phyloP scores from a whole-genome alignment of 1,140 invertebrate genomes.

The Leptopilina clavipes region DNA sequence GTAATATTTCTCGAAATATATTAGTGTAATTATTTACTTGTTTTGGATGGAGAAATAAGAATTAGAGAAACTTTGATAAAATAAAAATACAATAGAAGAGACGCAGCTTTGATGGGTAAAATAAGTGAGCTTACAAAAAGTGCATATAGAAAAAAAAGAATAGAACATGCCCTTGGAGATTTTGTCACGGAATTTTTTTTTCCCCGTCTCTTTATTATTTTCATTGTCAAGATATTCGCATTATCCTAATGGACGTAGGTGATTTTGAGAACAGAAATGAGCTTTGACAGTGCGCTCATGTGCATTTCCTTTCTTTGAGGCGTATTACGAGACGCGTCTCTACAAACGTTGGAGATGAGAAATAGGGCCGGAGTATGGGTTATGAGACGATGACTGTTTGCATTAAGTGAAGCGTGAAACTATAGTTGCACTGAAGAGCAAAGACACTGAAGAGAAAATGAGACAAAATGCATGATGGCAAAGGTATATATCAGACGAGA shows the following conservation, averaged over 20 bases:
- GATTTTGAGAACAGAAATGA: constrained; percentile 38
- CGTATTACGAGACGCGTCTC: constrained; percentile 27
- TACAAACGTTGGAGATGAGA: constrained; percentile 11
- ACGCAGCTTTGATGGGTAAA: neutral
- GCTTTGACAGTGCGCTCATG: constrained; percentile 35
- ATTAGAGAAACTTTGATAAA: no score
- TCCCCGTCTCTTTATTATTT: neutral
- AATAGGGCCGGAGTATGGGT: neutral
- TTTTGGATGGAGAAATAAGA: no score
- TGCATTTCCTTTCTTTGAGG: constrained; percentile 21
- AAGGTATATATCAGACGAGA: constrained; percentile 31
- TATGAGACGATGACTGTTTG: constrained; percentile 27
- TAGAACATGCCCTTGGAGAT: neutral
- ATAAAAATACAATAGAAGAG: neutral
- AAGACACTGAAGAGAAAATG: constrained; percentile 14
- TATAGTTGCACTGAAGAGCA: constrained; percentile 23
- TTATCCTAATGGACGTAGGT: constrained; percentile 33
- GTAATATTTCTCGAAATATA: no score
- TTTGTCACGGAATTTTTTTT: neutral
- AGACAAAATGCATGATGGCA: neutral
- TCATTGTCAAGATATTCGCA: neutral
- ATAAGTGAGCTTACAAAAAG: neutral
- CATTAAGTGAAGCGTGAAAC: constrained; percentile 40
- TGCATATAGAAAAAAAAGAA: neutral
- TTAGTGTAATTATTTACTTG: no score